These are phyloP conservation scores for Notodonta ziczac DNA, from an alignment of 2,888 invertebrate species.

Conservation along the genomic window DNA sequence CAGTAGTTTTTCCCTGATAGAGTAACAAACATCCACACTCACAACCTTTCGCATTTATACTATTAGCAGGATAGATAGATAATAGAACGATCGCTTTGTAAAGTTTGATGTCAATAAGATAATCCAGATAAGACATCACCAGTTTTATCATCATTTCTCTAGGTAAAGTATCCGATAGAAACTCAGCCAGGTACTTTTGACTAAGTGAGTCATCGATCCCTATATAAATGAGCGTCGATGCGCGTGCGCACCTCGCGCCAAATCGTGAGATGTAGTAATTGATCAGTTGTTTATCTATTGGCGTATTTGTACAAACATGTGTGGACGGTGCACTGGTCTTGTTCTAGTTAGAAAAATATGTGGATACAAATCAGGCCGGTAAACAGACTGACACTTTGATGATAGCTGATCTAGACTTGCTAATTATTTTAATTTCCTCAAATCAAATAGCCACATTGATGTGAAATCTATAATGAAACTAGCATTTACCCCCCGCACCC, in stretches of 20 bases:
- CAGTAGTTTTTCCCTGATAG: too few relatives aligned
- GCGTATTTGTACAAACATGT: slow-evolving; percentile 30
- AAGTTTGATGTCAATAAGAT: too few relatives aligned
- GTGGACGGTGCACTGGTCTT: slow-evolving; percentile 11
- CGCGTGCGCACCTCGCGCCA: slow-evolving; percentile 44
- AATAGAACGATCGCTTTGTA: too few relatives aligned
- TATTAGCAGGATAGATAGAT: too few relatives aligned
- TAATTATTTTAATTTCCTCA: neutral
- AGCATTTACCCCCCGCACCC: too few relatives aligned
- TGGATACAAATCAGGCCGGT: neutral
- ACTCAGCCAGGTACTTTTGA: slow-evolving; percentile 14
- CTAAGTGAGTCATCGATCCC: slow-evolving; percentile 29
- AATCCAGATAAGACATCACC: too few relatives aligned
- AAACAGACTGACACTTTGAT: slow-evolving; percentile 5
- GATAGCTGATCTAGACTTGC: neutral
- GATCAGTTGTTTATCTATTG: slow-evolving; percentile 40
- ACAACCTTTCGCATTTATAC: too few relatives aligned
- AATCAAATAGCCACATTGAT: too few relatives aligned
- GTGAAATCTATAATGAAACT: too few relatives aligned
- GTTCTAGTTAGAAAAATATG: neutral
- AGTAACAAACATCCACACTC: too few relatives aligned
- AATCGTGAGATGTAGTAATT: slow-evolving; percentile 50
- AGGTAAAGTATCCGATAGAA: slow-evolving; percentile 4
- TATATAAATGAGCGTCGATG: slow-evolving; percentile 18
- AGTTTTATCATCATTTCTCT: slow-evolving; percentile 3